Conservation (phyloP, 2,888 invertebrate genomes). For the Cheilosia scutellata region DNA sequence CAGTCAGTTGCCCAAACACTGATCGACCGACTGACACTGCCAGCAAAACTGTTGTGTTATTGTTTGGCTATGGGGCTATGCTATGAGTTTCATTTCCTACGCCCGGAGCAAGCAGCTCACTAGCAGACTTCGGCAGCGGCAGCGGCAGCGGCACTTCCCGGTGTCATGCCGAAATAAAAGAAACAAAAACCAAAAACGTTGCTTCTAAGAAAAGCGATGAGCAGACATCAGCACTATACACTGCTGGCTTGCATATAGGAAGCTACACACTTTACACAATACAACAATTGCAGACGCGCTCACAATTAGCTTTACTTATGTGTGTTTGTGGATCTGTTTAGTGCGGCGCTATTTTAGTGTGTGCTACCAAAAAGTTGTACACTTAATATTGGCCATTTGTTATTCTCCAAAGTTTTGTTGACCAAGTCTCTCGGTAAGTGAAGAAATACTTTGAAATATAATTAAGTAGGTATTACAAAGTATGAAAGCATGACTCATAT, state of each 20-base stretch:
- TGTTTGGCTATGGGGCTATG: slow-evolving; percentile 53
- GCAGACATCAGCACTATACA: slow-evolving; percentile 49
- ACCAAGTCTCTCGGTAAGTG: slow-evolving; percentile 22
- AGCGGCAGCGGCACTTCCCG: slow-evolving; percentile 58
- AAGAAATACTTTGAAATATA: slow-evolving; percentile 36
- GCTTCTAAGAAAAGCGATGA: slow-evolving; percentile 75
- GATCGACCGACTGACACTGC: slow-evolving; percentile 72
- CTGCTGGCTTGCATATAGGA: slow-evolving; percentile 60
- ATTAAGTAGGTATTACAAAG: slow-evolving; percentile 11
- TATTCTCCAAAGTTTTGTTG: slow-evolving; percentile 56
- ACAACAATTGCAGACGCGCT: slow-evolving; percentile 61
- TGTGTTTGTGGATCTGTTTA: slow-evolving; percentile 40
- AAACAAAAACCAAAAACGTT: slow-evolving; percentile 42
- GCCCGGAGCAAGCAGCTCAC: slow-evolving; percentile 67
- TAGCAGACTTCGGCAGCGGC: slow-evolving; percentile 9
- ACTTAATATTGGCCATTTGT: slow-evolving; percentile 41
- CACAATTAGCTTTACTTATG: slow-evolving; percentile 19
- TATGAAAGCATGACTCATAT: slow-evolving; percentile 36
- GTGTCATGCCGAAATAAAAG: slow-evolving; percentile 62
- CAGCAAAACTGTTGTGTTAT: slow-evolving; percentile 67
- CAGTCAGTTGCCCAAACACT: slow-evolving; percentile 18
- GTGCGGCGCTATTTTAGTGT: slow-evolving; percentile 43
- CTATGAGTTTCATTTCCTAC: slow-evolving; percentile 61
- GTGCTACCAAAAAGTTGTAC: slow-evolving; percentile 46
- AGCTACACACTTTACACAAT: slow-evolving; percentile 43